Conservation (phyloP, 2,113 vertebrate species). For the Aegithalos caudatus region DNA sequence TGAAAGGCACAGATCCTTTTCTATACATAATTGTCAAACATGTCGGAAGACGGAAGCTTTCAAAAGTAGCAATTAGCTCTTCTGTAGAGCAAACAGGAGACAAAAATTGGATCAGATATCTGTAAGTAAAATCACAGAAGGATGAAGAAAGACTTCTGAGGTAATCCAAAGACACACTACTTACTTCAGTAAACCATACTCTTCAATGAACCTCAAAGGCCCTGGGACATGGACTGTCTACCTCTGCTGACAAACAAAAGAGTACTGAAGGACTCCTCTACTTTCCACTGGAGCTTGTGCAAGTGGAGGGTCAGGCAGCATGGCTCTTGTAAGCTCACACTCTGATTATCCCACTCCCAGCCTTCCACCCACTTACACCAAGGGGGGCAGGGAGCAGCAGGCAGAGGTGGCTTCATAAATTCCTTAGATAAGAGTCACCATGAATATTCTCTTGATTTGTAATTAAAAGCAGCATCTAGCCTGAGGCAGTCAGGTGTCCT, state of each 20-base stretch:
- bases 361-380: background rate
- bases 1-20: background rate
- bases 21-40: background rate
- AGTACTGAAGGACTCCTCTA: background rate
- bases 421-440: background rate
- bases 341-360: background rate
- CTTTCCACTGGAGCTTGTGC: background rate
- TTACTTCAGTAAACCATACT: background rate
- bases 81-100: background rate
- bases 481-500: background rate
- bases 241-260: background rate
- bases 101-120: background rate
- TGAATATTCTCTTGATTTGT: background rate
- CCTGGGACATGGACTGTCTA: background rate
- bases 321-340: background rate
- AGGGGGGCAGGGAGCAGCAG: background rate
- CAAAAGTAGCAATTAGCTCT: background rate
- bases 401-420: background rate
- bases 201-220: background rate
- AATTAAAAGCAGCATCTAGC: background rate
- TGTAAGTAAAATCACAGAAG: background rate
- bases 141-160: background rate
- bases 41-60: background rate
- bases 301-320: background rate
- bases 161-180: background rate